Percentiles rank a stretch among this genome's conserved stretches.
These are phyloP conservation scores for Tetragonisca angustula DNA, from an alignment of 2,888 invertebrate genomes.

Conservation along the genomic window DNA sequence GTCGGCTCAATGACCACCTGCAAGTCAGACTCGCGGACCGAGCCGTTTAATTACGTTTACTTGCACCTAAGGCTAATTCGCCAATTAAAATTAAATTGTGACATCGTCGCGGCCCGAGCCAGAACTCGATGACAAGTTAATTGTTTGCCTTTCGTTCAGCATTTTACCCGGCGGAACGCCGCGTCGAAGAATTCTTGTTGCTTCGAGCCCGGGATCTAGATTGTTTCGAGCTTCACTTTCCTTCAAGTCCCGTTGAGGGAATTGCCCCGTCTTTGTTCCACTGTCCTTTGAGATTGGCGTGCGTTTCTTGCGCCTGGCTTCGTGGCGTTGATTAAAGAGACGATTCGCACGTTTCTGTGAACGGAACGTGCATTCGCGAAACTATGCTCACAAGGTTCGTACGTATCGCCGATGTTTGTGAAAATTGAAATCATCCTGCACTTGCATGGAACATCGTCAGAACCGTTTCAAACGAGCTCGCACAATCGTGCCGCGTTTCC, in stretches of 20 bases:
- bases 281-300: background rate
- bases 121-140: slow-evolving; percentile 21
- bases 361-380: no score
- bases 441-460: background rate
- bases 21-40: slow-evolving; percentile 40
- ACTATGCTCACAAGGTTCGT: no score
- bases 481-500: no score
- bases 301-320: background rate
- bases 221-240: slow-evolving; percentile 3
- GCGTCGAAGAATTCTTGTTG: background rate
- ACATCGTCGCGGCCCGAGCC: slow-evolving; percentile 4
- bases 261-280: slow-evolving; percentile 5
- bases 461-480: no score
- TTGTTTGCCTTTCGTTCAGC: slow-evolving; percentile 35
- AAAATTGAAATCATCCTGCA: background rate
- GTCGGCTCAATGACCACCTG: slow-evolving; percentile 11
- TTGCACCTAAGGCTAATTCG: slow-evolving; percentile 19
- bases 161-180: background rate
- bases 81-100: slow-evolving; percentile 47
- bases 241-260: background rate
- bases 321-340: background rate
- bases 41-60: slow-evolving; percentile 56
- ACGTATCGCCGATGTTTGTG: no score
- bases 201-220: background rate
- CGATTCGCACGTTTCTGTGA: background rate